Base-by-base conservation (phyloP, 2,888 invertebrate species). In the Thecocarcelia acutangulata region DNA sequence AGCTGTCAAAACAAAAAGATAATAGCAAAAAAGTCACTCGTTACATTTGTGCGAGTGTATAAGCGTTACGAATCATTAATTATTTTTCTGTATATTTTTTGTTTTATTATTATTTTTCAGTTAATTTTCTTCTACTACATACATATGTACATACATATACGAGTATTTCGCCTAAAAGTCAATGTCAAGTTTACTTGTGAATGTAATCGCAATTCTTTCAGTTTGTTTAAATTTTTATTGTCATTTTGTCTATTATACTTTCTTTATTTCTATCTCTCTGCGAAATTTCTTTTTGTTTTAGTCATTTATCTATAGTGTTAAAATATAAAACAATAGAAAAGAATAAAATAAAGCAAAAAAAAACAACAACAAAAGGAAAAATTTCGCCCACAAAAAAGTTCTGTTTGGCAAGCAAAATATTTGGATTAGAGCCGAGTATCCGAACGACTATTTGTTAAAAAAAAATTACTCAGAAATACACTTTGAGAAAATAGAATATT, bases 141-240 rank as follows among this genome's bases (percentile, higher is more conserved):
- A 33, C 33, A 33, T 33, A 33, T 8, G 8, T 33, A 33, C 9
- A 33, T 33, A 33, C 33, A 33, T 33, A 33, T 33, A 8, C 33
- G 9, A 33, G 8, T 33, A 6, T 15, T 28, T 1, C 8, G 3
- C 46, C 61, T 17, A 63, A 80, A 59, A 70, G 74, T 81, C 78
- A 82, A 82, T 82, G 82, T 82, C 82, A 78, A 82, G 82, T 82
- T 78, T 70, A 75, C 58, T 48, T 50, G 58, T 40, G 33, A 64
- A 48, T 21, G 3, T 48, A 44, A n/a, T 46, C 11, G 44, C 17
- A 58, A 13, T 59, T 64, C 12, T 58, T 56, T 44, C 11, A 3
- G 6, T 46, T 28, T 50, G 37, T 37, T 19, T 40, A 17, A 21
- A 44, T 17, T 58, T 54, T 46, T 56, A 19, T 58, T 66, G 44